Percentiles rank a stretch among this genome's conserved stretches.
Conservation (phyloP, 1,140 invertebrate species). For the Tetranychus urticae region DNA sequence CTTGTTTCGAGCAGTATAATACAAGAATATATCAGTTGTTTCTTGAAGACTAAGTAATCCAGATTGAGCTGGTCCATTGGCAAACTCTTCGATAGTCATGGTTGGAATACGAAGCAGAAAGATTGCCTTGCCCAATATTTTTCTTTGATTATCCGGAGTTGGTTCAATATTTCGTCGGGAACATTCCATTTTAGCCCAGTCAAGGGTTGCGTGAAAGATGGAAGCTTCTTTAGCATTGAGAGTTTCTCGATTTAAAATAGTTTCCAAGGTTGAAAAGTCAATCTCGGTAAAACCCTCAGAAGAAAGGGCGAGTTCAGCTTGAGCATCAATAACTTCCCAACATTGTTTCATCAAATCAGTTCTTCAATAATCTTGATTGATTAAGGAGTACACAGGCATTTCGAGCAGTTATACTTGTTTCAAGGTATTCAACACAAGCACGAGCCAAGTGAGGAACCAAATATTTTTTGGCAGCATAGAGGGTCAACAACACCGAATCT, state of each 20-base stretch:
- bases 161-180: conserved; percentile 46
- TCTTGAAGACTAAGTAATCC: conserved; percentile 66
- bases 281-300: conserved; percentile 71
- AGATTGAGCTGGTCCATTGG: conserved; percentile 63
- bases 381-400: conserved; percentile 73
- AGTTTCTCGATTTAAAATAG: conserved; percentile 58
- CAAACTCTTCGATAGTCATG: conserved; percentile 71
- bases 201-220: conserved; percentile 60
- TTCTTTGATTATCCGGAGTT: conserved; percentile 31
- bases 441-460: conserved; percentile 68
- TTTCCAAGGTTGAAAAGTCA: conserved; percentile 51
- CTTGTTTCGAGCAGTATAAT: conserved; percentile 34
- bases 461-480: conserved; percentile 80
- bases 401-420: conserved; percentile 69
- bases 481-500: conserved; percentile 61
- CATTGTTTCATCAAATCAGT: conserved; percentile 46
- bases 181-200: conserved; percentile 68
- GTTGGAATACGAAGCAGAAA: conserved; percentile 66
- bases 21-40: conserved; percentile 71
- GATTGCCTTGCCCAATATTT: conserved; percentile 39
- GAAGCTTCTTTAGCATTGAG: conserved; percentile 42
- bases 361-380: conserved; percentile 69
- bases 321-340: conserved; percentile 61
- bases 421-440: conserved; percentile 70
- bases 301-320: conserved; percentile 48